A percentile compares a stretch with the other conserved stretches of the same genome.
Evolutionary conservation across 1,140 invertebrate genomes (phyloP).

Genomic region (Saccostrea cuccullata): DNA sequence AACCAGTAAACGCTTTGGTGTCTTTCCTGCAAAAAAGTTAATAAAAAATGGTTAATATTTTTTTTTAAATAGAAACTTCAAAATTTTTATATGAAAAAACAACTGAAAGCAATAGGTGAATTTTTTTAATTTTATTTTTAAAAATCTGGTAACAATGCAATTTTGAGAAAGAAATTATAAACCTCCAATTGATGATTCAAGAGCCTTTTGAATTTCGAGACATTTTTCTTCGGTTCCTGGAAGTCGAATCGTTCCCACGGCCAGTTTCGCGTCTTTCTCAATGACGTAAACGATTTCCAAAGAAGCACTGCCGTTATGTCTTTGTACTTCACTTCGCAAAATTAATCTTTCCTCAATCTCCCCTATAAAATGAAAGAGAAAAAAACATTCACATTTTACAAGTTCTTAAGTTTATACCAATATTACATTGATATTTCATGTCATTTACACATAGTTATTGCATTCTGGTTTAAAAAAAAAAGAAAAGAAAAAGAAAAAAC

Average conservation of each 20-base stretch:
- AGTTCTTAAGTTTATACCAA: neutral
- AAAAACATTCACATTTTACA: neutral
- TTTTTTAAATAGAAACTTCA: neutral
- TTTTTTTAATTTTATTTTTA: neutral
- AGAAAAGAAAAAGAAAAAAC: neutral
- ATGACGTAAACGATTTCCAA: neutral
- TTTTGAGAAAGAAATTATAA: neutral
- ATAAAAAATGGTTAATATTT: neutral
- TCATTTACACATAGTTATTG: neutral
- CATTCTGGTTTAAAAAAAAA: neutral
- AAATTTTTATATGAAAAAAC: neutral
- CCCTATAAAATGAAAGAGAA: neutral
- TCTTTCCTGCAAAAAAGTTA: conserved; percentile 50
- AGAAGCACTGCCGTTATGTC: neutral
- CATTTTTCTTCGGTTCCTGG: neutral
- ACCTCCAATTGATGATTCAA: neutral
- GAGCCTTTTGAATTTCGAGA: neutral
- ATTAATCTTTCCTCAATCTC: neutral
- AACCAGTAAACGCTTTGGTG: conserved; percentile 57
- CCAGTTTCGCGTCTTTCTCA: neutral
- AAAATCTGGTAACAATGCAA: neutral
- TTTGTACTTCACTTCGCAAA: neutral
- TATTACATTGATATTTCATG: neutral
- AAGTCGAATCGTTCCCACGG: neutral
- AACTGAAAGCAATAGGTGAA: neutral